Evolutionary conservation across 2,797 vertebrate genomes (phyloP).

Genomic region (Vultur gryphus): DNA sequence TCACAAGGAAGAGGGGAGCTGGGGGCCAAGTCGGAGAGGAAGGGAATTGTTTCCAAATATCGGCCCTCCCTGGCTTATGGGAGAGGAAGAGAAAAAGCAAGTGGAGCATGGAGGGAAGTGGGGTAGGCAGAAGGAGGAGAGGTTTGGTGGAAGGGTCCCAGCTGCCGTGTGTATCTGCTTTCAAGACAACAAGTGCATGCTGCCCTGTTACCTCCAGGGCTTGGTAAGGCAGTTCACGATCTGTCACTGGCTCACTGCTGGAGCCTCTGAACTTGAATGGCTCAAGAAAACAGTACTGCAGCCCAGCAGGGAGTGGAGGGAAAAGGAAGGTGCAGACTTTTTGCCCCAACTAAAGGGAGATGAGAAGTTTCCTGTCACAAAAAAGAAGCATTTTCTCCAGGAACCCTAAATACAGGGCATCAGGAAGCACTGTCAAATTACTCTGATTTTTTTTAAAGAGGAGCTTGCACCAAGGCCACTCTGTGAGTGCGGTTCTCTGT

Average conservation of each 20-base stretch:
- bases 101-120: accelerated
- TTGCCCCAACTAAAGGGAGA: background rate
- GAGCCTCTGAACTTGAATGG: background rate
- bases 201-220: background rate
- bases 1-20: background rate
- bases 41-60: background rate
- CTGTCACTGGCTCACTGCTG: background rate
- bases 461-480: background rate
- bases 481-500: background rate
- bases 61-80: background rate
- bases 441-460: background rate
- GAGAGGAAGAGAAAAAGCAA: background rate
- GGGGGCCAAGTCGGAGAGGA: background rate
- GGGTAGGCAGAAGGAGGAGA: background rate
- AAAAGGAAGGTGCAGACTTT: background rate
- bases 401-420: background rate
- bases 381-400: background rate
- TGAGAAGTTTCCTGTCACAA: background rate
- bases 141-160: background rate
- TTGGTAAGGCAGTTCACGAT: background rate
- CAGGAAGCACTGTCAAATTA: background rate
- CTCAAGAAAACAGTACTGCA: background rate
- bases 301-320: background rate
- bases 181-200: background rate
- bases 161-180: background rate